Evolutionary conservation across 2,888 invertebrate species (phyloP).

Genomic region (Ichneumoninae sp.): DNA sequence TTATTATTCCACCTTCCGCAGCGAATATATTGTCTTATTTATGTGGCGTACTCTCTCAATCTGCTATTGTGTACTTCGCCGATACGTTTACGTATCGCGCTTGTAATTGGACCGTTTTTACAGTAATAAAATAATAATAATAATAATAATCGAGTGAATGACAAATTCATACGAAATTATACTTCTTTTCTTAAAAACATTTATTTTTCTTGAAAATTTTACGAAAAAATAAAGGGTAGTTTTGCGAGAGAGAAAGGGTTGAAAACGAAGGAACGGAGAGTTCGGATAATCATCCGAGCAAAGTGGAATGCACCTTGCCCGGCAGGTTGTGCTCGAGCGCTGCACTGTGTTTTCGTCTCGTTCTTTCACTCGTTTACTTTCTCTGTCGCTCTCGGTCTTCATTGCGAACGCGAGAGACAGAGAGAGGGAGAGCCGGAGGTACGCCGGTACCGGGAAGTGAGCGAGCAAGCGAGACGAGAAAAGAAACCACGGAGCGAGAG

Average conservation of each 20-base stretch:
- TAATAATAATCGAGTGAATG: neutral
- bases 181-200: neutral
- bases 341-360: conserved; percentile 33
- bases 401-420: conserved; percentile 32
- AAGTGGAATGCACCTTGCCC: conserved; percentile 70
- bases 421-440: conserved; percentile 5
- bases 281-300: conserved; percentile 57
- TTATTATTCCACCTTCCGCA: too few relatives aligned
- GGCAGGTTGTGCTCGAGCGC: conserved; percentile 52
- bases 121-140: too few relatives aligned
- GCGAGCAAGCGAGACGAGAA: neutral
- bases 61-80: too few relatives aligned
- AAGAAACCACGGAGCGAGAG: conserved; percentile 8
- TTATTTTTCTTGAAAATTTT: neutral
- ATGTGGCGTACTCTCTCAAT: too few relatives aligned
- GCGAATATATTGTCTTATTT: too few relatives aligned
- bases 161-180: neutral
- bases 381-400: neutral
- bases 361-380: conserved; percentile 31
- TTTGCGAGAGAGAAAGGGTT: conserved; percentile 22
- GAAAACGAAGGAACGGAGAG: conserved; percentile 27
- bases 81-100: too few relatives aligned
- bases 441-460: conserved; percentile 7
- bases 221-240: neutral
- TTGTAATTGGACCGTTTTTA: too few relatives aligned